A percentile compares a stretch with the other conserved stretches of the same genome.
phyloP scores from a whole-genome alignment of 2,113 vertebrate genomes.

The Penelope pileata region DNA sequence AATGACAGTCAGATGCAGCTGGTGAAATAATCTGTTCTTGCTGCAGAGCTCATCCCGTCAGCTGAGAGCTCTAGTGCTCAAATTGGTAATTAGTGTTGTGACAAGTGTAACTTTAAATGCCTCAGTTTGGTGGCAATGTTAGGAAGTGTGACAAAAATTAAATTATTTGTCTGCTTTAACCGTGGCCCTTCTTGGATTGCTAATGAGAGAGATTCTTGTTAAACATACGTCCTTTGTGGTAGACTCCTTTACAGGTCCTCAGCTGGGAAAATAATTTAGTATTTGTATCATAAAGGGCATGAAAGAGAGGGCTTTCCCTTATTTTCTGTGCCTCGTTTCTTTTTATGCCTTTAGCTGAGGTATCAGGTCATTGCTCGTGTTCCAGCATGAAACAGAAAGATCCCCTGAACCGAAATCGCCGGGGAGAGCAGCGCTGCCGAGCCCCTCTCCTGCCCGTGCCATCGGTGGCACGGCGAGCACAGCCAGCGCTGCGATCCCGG shows the following conservation, averaged over 20 bases:
- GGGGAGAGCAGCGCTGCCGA: not conserved
- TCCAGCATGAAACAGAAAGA: not conserved
- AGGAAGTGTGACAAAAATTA: conserved; percentile 53
- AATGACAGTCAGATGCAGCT: not conserved
- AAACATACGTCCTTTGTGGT: not conserved
- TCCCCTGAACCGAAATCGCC: not conserved
- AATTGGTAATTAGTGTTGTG: conserved; percentile 57
- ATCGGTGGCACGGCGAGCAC: fast-evolving
- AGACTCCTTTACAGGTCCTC: not conserved
- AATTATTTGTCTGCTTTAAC: conserved; percentile 37
- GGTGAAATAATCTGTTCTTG: conserved; percentile 20
- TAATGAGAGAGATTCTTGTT: conserved; percentile 1
- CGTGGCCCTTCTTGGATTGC: not conserved
- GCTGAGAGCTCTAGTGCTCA: conserved; percentile 35
- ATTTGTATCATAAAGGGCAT: not conserved
- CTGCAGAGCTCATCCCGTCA: conserved; percentile 18
- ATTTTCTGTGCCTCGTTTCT: not conserved
- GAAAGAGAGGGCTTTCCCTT: not conserved
- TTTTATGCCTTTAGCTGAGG: not conserved
- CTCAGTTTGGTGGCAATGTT: conserved; percentile 37
- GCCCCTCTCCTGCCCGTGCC: not conserved
- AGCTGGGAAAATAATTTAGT: not conserved
- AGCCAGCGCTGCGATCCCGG: not conserved
- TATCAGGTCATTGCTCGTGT: not conserved
- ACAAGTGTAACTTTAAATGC: conserved; percentile 45